phyloP scores from a whole-genome alignment of 2,797 vertebrate species.

The Macropodus opercularis region DNA sequence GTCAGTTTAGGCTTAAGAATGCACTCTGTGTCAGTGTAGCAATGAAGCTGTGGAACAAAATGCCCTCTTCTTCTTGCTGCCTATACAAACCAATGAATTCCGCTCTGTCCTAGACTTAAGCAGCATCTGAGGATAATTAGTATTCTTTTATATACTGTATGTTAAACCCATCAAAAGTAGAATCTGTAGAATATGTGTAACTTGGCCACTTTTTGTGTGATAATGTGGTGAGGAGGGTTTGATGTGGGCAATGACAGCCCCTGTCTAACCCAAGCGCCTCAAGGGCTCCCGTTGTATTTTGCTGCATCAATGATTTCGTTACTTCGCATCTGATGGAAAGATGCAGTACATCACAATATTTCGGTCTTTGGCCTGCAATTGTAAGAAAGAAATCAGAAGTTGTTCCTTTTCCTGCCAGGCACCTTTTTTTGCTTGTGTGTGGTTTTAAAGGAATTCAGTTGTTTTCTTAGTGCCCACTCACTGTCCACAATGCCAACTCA shows the following conservation, averaged over 20 bases:
- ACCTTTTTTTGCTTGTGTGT: conserved; percentile 13
- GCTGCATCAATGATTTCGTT: conserved; percentile 40
- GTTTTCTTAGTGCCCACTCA: conserved; percentile 27
- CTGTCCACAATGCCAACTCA: conserved; percentile 38
- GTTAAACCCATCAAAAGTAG: conserved; percentile 37
- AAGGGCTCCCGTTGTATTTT: conserved; percentile 26
- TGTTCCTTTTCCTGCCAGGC: conserved; percentile 16
- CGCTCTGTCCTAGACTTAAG: conserved; percentile 47
- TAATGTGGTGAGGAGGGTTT: conserved; percentile 32
- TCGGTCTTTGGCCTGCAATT: conserved; percentile 3
- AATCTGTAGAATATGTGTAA: conserved; percentile 4
- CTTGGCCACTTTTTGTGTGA: too few relatives aligned
- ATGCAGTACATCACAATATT: conserved; percentile 35
- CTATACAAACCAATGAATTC: conserved; percentile 42
- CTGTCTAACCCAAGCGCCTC: conserved; percentile 16
- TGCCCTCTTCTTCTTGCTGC: conserved; percentile 48
- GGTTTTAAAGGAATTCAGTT: conserved; percentile 38
- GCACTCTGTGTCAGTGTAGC: conserved; percentile 38
- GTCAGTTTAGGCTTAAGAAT: conserved; percentile 56
- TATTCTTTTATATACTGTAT: too few relatives aligned
- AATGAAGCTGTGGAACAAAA: conserved; percentile 42
- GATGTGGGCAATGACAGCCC: conserved; percentile 40
- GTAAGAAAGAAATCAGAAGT: conserved; percentile 17
- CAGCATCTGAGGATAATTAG: too few relatives aligned
- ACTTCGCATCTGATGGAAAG: conserved; percentile 35